These are phyloP conservation scores for Heliconius ethilla DNA, from an alignment of 2,888 invertebrate species.

Conservation along the genomic window DNA sequence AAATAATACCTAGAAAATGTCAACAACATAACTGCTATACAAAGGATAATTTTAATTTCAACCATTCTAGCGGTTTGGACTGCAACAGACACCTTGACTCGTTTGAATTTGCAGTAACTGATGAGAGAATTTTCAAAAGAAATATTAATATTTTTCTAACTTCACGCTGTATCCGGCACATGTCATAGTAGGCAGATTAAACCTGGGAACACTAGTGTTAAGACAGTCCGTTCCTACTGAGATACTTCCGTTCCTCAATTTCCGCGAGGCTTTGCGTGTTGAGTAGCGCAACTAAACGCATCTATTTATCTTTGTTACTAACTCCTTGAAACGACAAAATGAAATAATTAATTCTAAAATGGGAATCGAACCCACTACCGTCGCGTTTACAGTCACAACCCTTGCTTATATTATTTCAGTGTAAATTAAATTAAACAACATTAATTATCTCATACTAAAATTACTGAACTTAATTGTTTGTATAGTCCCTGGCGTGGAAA, in stretches of 20 bases:
- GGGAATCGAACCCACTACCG: background rate
- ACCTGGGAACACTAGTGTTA: too few species aligned
- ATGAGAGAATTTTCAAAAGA: background rate
- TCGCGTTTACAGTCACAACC: background rate
- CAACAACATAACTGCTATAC: too few species aligned
- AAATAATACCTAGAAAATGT: too few species aligned
- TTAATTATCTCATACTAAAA: constrained; percentile 6
- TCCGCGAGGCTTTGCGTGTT: too few species aligned
- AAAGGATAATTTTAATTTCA: background rate
- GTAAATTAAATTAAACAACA: background rate
- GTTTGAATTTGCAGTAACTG: background rate
- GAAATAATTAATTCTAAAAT: too few species aligned
- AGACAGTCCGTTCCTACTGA: too few species aligned
- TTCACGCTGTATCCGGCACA: background rate
- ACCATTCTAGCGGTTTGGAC: background rate
- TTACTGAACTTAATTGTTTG: background rate
- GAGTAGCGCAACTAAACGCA: too few species aligned
- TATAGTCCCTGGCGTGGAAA: too few species aligned
- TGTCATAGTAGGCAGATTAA: background rate
- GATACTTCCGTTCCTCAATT: too few species aligned
- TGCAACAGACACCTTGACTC: background rate
- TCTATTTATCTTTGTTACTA: too few species aligned
- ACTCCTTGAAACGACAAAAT: too few species aligned
- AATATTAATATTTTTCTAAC: background rate
- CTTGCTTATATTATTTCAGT: background rate